Evolutionary conservation across 2,888 invertebrate genomes (phyloP).

Genomic region (Coremacera marginata): DNA sequence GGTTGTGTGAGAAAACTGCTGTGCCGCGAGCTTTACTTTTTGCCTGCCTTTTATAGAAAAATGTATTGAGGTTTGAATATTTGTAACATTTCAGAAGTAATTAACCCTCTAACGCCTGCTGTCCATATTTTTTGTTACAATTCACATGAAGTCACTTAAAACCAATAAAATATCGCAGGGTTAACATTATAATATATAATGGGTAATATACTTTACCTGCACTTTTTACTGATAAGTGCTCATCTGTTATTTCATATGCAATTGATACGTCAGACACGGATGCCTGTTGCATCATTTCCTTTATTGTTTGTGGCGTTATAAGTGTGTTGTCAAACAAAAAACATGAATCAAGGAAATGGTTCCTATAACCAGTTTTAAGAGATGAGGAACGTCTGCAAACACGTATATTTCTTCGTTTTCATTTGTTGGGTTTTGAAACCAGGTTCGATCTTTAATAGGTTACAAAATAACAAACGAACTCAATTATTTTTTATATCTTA

Average conservation of each 20-base stretch:
- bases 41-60: no score
- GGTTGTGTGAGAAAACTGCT: slow-evolving; percentile 1
- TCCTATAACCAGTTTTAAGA: not conserved
- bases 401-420: slow-evolving; percentile 37
- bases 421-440: slow-evolving; percentile 36
- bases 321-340: not conserved
- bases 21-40: slow-evolving; percentile 35
- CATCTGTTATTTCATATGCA: not conserved
- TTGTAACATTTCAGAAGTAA: no score
- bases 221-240: not conserved
- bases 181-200: not conserved
- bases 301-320: not conserved
- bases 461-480: not conserved
- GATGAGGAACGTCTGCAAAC: slow-evolving; percentile 26
- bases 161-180: no score
- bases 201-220: not conserved
- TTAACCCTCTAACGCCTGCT: not conserved
- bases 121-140: not conserved
- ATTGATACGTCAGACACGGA: no score
- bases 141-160: no score
- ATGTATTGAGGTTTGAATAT: no score
- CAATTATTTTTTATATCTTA: not conserved
- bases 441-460: slow-evolving; percentile 30
- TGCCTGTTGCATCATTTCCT: no score
- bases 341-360: not conserved